Base-by-base conservation (phyloP, 2,888 invertebrate genomes). In the Meganola albula region DNA sequence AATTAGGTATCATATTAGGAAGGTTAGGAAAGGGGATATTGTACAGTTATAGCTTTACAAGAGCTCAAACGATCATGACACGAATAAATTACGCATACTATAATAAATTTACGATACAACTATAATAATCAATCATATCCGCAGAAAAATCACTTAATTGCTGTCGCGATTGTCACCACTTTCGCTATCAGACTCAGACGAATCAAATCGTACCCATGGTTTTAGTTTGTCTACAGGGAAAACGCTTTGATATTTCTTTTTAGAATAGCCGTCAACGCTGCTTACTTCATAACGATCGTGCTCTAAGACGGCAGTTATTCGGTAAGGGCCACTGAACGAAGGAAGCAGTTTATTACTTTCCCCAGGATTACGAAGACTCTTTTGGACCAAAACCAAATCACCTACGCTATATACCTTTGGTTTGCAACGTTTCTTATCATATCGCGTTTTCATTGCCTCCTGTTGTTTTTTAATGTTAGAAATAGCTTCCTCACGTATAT, bases 271-370 rank as follows among this genome's bases (percentile, higher is more conserved):
- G 9, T 10, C 8, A 10, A 29, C 23, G 9, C 14, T 29, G 3
- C 13, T 23, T 5, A 29, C 21, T 14, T 29, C 23, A 10, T 29
- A 29, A 8, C 29, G 22, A 23, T 29, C 29, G 5, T 29, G 13
- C 5, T 26, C 12, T 2, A 26, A 11, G 4, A 26, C 26, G 2
- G 14, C 26, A 2, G 26, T 10, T 7, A 26, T 9, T 23, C 9
- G 22, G 23, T 14, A 14, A 4, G 23, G 29, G 5, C 29, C 29
- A n/a, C 10, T 21, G 11, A 29, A 29, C 14, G 13, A 23, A 8
- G 29, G 23, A 14, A 7, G 10, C n/a, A 29, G 11, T 11, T 30
- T 30, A 10, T 24, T 30, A 24, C 30, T 30, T 30, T 30, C 24
- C 1, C 30, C 24, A 8, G 13, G n/a, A 2, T 13, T 24, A 2